Conservation (phyloP, 1,140 invertebrate genomes). For the Maconellicoccus hirsutus region DNA sequence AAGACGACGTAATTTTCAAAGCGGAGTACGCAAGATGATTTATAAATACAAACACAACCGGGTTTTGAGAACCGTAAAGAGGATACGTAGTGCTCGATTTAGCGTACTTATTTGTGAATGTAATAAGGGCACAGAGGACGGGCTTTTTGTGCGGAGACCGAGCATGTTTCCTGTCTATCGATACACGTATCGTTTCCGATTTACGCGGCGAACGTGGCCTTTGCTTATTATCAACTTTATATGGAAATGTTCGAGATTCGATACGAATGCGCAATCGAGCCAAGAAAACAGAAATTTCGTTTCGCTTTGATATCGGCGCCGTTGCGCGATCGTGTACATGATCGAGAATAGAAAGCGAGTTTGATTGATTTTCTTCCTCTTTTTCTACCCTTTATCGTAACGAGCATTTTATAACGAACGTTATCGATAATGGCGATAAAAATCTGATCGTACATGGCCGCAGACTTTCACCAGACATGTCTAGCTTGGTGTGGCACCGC, state of each 20-base stretch:
- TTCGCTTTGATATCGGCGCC: not conserved
- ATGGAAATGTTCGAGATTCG: not conserved
- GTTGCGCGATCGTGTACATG: no score
- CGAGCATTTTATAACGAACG: no score
- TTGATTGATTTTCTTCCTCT: not conserved
- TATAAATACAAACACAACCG: no score
- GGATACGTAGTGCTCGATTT: no score
- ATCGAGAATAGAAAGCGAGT: not conserved
- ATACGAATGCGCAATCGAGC: not conserved
- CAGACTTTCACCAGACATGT: no score
- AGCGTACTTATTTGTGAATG: not conserved
- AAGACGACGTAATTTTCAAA: no score
- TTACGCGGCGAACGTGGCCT: not conserved
- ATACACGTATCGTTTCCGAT: not conserved
- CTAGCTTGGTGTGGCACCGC: no score
- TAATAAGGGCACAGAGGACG: not conserved
- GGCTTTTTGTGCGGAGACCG: not conserved
- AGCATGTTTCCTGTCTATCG: not conserved
- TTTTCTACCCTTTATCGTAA: not conserved
- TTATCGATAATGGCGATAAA: no score
- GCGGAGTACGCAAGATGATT: no score
- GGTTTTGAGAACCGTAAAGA: no score
- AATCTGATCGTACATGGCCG: no score
- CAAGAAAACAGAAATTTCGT: not conserved
- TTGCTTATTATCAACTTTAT: conserved; percentile 1